Evolutionary conservation across 2,888 invertebrate species (phyloP).

Genomic region (Zonitis immaculata): DNA sequence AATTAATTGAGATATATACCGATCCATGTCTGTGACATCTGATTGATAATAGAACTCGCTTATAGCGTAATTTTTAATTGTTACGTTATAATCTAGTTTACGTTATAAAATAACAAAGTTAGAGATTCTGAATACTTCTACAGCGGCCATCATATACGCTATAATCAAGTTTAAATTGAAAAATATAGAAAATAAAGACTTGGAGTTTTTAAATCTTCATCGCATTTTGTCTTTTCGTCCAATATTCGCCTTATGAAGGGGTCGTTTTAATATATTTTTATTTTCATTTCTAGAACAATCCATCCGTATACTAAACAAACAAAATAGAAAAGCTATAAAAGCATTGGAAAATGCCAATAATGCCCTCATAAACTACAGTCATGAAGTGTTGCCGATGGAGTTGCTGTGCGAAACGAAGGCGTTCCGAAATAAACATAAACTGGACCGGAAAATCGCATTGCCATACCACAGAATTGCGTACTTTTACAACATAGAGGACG

Average conservation of each 20-base stretch:
- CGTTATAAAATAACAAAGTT: too few species aligned
- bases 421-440: slow-evolving; percentile 28
- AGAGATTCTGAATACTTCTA: too few species aligned
- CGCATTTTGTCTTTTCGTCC: not conserved
- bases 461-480: slow-evolving; percentile 32
- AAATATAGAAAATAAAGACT: too few species aligned
- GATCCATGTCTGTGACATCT: too few species aligned
- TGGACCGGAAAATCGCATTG: slow-evolving; percentile 26
- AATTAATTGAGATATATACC: too few species aligned
- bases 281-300: not conserved
- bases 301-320: slow-evolving; percentile 15
- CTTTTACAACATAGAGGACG: slow-evolving; percentile 27
- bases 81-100: too few species aligned
- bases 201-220: too few species aligned
- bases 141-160: too few species aligned
- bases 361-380: slow-evolving; percentile 18
- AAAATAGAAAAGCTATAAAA: slow-evolving; percentile 22
- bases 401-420: slow-evolving; percentile 6
- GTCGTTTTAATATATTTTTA: too few species aligned
- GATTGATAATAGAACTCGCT: too few species aligned
- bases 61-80: too few species aligned
- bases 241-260: not conserved
- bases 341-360: slow-evolving; percentile 9
- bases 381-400: slow-evolving; percentile 17
- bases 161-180: too few species aligned